phyloP scores from a whole-genome alignment of 1,140 invertebrate genomes.

The Belonocnema kinseyi region DNA sequence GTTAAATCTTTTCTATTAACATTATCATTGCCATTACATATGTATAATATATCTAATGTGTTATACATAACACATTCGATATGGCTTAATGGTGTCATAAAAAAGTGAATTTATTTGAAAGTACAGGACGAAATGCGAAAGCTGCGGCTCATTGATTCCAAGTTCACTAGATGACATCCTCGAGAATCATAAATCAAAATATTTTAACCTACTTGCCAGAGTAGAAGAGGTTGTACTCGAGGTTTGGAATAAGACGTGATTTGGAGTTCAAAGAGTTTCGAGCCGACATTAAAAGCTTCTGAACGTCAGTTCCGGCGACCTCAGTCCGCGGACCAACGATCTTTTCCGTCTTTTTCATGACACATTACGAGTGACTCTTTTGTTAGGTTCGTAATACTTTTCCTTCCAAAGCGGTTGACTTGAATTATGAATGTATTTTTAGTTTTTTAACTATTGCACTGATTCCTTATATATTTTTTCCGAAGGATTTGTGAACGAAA shows the following conservation, averaged over 20 bases:
- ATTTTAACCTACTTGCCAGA: slow-evolving; percentile 35
- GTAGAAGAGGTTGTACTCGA: slow-evolving; percentile 25
- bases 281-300: slow-evolving; percentile 42
- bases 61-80: too few species aligned
- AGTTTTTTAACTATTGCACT: too few species aligned
- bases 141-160: slow-evolving; percentile 48
- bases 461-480: too few species aligned
- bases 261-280: slow-evolving; percentile 32
- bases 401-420: background rate
- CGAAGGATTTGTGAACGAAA: too few species aligned
- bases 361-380: background rate
- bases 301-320: slow-evolving; percentile 15
- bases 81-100: too few species aligned
- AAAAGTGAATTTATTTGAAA: background rate
- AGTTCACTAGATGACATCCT: slow-evolving; percentile 30
- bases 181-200: slow-evolving; percentile 43
- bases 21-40: background rate
- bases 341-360: slow-evolving; percentile 21
- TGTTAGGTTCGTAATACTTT: background rate
- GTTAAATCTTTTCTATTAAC: background rate
- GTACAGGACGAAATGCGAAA: background rate
- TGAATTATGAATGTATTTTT: too few species aligned
- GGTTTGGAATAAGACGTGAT: slow-evolving; percentile 42
- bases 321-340: background rate
- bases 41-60: background rate